A percentile compares a stretch with the other conserved stretches of the same genome.
Conservation (phyloP, 2,888 invertebrate species). For the Opisthograptis luteolata region DNA sequence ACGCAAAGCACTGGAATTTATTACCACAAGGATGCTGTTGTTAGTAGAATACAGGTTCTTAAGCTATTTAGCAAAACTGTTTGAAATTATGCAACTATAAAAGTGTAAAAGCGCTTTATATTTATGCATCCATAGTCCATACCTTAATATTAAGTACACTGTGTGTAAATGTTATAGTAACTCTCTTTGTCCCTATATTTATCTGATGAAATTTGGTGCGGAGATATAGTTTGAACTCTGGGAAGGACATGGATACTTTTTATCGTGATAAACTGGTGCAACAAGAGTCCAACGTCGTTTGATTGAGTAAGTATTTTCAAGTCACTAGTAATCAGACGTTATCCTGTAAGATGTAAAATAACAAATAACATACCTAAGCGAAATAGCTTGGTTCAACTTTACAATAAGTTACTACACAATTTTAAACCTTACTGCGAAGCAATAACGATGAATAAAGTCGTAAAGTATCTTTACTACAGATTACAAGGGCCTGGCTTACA, state of each 20-base stretch:
- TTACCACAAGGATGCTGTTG: conserved; percentile 17
- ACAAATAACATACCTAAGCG: no score
- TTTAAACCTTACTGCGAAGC: conserved; percentile 1
- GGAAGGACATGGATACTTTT: no score
- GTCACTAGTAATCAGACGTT: no score
- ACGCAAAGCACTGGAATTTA: conserved; percentile 23
- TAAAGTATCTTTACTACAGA: conserved; percentile 9
- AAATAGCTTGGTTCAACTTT: not conserved
- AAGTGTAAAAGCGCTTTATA: not conserved
- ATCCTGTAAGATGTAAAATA: no score
- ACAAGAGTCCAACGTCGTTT: no score
- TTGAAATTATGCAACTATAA: not conserved
- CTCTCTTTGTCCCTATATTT: no score
- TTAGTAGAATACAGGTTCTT: conserved; percentile 11
- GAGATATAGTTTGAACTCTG: no score
- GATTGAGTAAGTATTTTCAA: no score
- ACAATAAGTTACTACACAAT: not conserved
- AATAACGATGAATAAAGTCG: conserved; percentile 6
- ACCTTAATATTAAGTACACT: no score
- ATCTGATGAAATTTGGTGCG: no score
- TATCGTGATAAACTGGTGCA: no score
- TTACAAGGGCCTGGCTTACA: conserved; percentile 12
- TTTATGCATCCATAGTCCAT: not conserved
- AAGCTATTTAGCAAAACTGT: conserved; percentile 10
- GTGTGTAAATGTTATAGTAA: no score